Percentiles rank a stretch among this genome's conserved stretches.
phyloP scores from a whole-genome alignment of 2,888 invertebrate genomes.

The Norana najaformis region DNA sequence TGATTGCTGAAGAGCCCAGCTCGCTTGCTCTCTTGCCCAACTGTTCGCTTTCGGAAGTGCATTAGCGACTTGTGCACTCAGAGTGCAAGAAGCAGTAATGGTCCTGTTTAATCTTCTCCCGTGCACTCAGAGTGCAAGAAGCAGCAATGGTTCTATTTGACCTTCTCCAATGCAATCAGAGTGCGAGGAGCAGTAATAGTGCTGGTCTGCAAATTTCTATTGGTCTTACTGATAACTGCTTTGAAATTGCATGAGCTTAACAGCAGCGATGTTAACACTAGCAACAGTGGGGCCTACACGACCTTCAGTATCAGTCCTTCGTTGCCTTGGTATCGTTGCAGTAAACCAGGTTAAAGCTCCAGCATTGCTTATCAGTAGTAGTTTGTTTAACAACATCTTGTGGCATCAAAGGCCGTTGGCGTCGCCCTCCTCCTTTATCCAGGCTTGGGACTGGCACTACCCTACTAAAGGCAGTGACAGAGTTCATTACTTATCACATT shows the following conservation, averaged over 20 bases:
- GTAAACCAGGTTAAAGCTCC: too few relatives aligned
- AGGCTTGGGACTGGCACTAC: too few relatives aligned
- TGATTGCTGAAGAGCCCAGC: background rate
- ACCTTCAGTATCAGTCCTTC: too few relatives aligned
- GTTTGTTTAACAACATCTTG: too few relatives aligned
- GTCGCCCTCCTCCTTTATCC: too few relatives aligned
- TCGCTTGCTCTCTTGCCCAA: background rate
- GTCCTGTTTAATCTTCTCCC: background rate
- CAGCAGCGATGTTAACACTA: background rate
- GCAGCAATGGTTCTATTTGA: background rate
- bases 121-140: background rate
- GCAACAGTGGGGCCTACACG: background rate
- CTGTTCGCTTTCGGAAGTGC: background rate
- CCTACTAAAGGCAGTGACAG: too few relatives aligned
- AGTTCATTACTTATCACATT: too few relatives aligned
- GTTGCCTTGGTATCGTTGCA: too few relatives aligned
- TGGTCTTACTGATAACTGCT: background rate
- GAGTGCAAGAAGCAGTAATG: background rate
- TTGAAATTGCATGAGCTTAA: background rate
- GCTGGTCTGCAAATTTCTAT: background rate
- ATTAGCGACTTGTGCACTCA: background rate
- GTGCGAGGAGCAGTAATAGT: background rate
- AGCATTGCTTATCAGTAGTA: too few relatives aligned
- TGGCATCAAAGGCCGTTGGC: too few relatives aligned
- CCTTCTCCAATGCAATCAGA: background rate